A percentile compares a stretch with the other conserved stretches of the same genome.
These are phyloP conservation scores for Mormyrus hasselquistii DNA, from an alignment of 2,797 vertebrate genomes.

Conservation along the genomic window DNA sequence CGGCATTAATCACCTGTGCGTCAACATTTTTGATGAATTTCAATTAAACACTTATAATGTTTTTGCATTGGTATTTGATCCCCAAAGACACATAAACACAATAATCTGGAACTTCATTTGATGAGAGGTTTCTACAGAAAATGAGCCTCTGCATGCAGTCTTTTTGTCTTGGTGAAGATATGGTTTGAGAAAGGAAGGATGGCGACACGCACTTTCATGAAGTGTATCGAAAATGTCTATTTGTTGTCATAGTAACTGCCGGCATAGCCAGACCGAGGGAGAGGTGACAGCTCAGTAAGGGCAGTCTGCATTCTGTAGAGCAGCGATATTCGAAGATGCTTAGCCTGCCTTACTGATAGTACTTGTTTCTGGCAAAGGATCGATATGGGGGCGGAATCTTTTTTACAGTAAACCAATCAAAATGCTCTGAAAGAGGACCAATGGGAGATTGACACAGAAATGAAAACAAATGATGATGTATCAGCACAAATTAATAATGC, in stretches of 20 bases:
- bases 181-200: conserved; percentile 1
- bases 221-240: conserved; percentile 47
- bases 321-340: not conserved
- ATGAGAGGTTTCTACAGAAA: not conserved
- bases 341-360: not conserved
- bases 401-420: conserved; percentile 1
- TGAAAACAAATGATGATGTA: not conserved
- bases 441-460: not conserved
- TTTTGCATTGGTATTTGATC: not conserved
- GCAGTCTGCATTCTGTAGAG: conserved; percentile 6
- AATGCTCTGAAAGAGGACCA: conserved; percentile 19
- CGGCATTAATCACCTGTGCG: not conserved
- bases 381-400: conserved; percentile 5
- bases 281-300: conserved; percentile 21
- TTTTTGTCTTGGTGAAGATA: not conserved
- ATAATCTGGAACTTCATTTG: not conserved
- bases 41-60: not conserved
- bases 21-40: not conserved
- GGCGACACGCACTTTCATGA: conserved; percentile 40
- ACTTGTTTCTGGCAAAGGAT: not conserved
- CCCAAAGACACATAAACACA: not conserved
- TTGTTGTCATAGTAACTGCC: conserved; percentile 53
- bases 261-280: conserved; percentile 37
- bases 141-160: not conserved
- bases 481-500: not conserved